Percentiles rank a stretch among this genome's conserved stretches.
Evolutionary conservation across 2,888 invertebrate species (phyloP).

Genomic region (Diachrysia chrysitis): DNA sequence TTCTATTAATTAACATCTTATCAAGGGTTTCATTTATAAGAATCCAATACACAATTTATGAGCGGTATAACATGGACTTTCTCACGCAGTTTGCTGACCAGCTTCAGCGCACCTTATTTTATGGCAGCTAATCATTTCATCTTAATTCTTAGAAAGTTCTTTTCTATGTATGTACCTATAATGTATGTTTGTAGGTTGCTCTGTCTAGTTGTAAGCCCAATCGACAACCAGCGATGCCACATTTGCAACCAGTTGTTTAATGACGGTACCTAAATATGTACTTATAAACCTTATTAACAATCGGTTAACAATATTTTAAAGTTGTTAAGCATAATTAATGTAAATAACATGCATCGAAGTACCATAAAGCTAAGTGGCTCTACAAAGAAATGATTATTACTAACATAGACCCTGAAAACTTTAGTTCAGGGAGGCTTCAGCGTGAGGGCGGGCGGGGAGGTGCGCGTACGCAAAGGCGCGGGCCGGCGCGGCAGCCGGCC

Average conservation of each 20-base stretch:
- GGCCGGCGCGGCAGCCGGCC: slow-evolving; percentile 61
- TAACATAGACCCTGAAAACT: slow-evolving; percentile 60
- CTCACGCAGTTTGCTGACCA: slow-evolving; percentile 77
- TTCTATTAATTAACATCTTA: slow-evolving; percentile 82
- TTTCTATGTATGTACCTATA: slow-evolving; percentile 37
- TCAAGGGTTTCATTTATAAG: slow-evolving; percentile 82
- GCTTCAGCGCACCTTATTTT: slow-evolving; percentile 73
- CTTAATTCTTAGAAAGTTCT: slow-evolving; percentile 60
- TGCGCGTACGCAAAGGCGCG: slow-evolving; percentile 79
- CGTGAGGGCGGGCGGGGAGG: slow-evolving; percentile 77
- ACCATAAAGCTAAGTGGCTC: neutral
- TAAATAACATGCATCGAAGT: neutral
- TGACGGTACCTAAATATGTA: slow-evolving; percentile 40
- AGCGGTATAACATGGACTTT: slow-evolving; percentile 73
- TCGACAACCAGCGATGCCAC: slow-evolving; percentile 20
- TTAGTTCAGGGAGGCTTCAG: slow-evolving; percentile 78
- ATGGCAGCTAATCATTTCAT: slow-evolving; percentile 63
- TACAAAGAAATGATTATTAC: neutral
- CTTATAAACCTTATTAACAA: slow-evolving; percentile 8
- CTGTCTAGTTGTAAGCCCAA: slow-evolving; percentile 34
- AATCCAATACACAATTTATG: slow-evolving; percentile 79
- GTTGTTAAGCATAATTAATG: neutral
- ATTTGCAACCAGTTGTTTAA: slow-evolving; percentile 27
- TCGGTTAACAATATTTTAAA: too few relatives aligned
- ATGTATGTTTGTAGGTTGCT: slow-evolving; percentile 51